These are phyloP conservation scores for Sylvilagus bachmani DNA, from an alignment of 2,113 vertebrate genomes.

Conservation along the genomic window DNA sequence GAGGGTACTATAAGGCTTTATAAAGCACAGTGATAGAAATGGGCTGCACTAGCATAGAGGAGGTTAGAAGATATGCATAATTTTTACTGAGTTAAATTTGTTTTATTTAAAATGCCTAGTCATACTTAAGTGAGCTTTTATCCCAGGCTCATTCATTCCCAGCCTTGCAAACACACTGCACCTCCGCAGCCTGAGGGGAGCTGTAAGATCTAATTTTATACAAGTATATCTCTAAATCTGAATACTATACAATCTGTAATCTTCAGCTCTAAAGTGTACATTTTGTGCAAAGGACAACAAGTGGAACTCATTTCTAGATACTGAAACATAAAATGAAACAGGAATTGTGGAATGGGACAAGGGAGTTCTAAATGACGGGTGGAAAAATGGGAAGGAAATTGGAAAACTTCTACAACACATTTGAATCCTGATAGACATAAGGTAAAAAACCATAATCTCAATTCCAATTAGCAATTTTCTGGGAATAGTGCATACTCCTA, in stretches of 20 bases:
- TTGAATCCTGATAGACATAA: not conserved
- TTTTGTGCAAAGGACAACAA: slow-evolving; percentile 4
- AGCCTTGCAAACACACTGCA: not conserved
- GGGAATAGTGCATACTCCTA: not conserved
- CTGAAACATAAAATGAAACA: slow-evolving; percentile 5
- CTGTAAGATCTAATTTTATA: not conserved
- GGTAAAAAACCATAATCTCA: not conserved
- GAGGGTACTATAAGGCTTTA: not conserved
- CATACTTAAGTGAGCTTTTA: not conserved
- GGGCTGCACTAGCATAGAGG: not conserved
- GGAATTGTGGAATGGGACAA: not conserved
- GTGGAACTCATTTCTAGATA: not conserved
- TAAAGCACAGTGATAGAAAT: not conserved
- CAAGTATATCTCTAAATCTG: not conserved
- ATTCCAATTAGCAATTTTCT: not conserved
- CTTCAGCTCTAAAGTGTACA: not conserved
- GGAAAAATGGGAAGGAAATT: not conserved
- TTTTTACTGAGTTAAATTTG: not conserved
- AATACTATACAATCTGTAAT: not conserved
- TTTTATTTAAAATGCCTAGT: slow-evolving; percentile 16
- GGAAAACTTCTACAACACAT: not conserved
- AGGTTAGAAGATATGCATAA: not conserved
- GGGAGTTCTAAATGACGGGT: not conserved
- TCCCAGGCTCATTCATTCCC: not conserved
- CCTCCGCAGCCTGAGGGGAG: not conserved